A percentile compares a stretch with the other conserved stretches of the same genome.
Evolutionary conservation across 2,888 invertebrate species (phyloP).

Genomic region (Drosophila siamana): DNA sequence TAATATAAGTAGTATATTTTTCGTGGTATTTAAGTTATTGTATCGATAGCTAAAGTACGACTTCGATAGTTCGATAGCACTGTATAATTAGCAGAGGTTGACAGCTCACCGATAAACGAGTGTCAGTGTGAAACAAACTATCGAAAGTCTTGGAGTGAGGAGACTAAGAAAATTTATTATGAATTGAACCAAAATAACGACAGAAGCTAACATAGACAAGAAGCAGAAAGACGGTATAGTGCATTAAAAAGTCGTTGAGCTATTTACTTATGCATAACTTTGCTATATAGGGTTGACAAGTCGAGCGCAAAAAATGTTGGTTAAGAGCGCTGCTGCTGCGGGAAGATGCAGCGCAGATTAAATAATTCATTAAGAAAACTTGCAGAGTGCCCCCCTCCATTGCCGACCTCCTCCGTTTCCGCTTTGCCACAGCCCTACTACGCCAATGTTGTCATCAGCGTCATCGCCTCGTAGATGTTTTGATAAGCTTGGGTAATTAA

Average conservation of each 20-base stretch:
- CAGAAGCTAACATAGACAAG: too few species aligned
- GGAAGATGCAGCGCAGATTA: slow-evolving; percentile 75
- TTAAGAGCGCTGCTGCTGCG: slow-evolving; percentile 46
- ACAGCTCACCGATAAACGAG: too few species aligned
- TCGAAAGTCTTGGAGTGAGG: too few species aligned
- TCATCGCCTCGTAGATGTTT: slow-evolving; percentile 74
- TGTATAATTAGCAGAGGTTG: too few species aligned
- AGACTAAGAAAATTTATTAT: too few species aligned
- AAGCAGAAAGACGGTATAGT: too few species aligned
- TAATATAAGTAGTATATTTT: too few species aligned
- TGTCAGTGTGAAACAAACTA: too few species aligned
- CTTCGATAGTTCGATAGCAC: too few species aligned
- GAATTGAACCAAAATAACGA: too few species aligned
- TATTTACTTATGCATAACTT: slow-evolving; percentile 3
- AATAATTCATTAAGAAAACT: slow-evolving; percentile 80
- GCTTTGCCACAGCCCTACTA: not conserved
- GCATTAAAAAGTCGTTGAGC: slow-evolving; percentile 13
- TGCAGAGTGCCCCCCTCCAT: slow-evolving; percentile 36
- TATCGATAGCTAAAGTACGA: too few species aligned
- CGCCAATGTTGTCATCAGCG: slow-evolving; percentile 47
- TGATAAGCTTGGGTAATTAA: slow-evolving; percentile 80
- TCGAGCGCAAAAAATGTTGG: slow-evolving; percentile 71
- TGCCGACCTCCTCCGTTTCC: not conserved
- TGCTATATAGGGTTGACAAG: slow-evolving; percentile 72
- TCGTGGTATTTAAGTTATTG: too few species aligned